A percentile compares a stretch with the other conserved stretches of the same genome.
These are phyloP conservation scores for Porites lutea DNA, from an alignment of 64 coral and sea anemone genomes.

Conservation along the genomic window DNA sequence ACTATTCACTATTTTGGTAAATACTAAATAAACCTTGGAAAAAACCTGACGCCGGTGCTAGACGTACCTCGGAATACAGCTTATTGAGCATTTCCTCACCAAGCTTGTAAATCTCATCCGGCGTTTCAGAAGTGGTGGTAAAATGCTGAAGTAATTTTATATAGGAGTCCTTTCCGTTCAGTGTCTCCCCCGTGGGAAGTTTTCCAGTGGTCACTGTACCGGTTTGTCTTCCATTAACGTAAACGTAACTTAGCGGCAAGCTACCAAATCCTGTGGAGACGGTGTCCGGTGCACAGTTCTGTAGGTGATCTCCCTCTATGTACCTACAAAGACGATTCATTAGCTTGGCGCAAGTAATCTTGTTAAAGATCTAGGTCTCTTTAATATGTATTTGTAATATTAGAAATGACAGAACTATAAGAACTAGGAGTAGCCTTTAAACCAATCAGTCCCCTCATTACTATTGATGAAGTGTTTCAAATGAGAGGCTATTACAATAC, in stretches of 20 bases:
- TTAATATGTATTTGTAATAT: too few species aligned
- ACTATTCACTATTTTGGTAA: too few species aligned
- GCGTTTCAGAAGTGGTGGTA: conserved; percentile 53
- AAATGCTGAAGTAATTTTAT: conserved; percentile 67
- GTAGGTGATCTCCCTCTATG: conserved; percentile 53
- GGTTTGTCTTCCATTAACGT: conserved; percentile 40
- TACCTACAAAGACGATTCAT: conserved; percentile 20
- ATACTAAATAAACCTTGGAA: not conserved
- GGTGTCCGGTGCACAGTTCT: conserved; percentile 63
- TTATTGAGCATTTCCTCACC: conserved; percentile 58
- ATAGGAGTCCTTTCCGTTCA: conserved; percentile 54
- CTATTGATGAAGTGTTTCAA: too few species aligned
- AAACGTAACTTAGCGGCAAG: conserved; percentile 64
- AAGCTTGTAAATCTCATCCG: conserved; percentile 62
- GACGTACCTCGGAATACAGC: conserved; percentile 72
- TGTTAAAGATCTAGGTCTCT: too few species aligned
- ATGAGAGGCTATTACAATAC: too few species aligned
- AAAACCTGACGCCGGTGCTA: not conserved
- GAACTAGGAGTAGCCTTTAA: too few species aligned
- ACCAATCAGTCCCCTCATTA: too few species aligned
- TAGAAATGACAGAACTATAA: too few species aligned
- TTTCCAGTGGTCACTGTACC: not conserved
- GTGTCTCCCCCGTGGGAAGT: conserved; percentile 56
- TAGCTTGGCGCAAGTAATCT: too few species aligned
- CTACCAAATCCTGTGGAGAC: conserved; percentile 58